Evolutionary conservation across 2,113 vertebrate genomes (phyloP), one percentile per base, ranked within the genome.

Genomic region (Ardeotis arabs): DNA sequence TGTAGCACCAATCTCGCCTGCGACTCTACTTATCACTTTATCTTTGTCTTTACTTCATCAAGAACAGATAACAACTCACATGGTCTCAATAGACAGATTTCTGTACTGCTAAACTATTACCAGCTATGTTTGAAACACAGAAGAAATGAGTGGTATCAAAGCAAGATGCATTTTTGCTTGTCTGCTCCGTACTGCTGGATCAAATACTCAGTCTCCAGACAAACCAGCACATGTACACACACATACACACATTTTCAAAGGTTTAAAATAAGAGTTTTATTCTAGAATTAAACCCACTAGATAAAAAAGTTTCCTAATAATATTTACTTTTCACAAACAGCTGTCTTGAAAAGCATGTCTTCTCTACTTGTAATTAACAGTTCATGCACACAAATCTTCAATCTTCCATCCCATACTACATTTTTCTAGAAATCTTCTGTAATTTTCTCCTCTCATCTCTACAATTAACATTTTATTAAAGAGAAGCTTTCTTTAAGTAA

Each of bases 291-390:
- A 77, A 72, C 44, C 29, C 41, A 95, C 49, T 45, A 81, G n/a
- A 63, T 84, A 94, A 95, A 87, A 24, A 74, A 78, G n/a, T 90
- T 75, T 31, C 16, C 69, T 73, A 64, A 79, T 35, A 84, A 81
- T 59, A 79, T 49, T 77, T 84, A 55, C 68, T 90, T 88, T 88
- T 91, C 60, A 95, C 22, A 75, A n/a, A 33, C 60, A 96, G 78
- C 12, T 93, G 52, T 53, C 35, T 68, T 85, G 58, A 72, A 94
- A 96, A 95, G 28, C 19, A 10, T 13, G 23, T 67, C 94, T 78
- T 91, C 33, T 45, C 12, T 44, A 37, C 74, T 84, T 60, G 27
- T 17, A 86, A 93, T 95, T 93, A 95, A 85, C 55, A 31, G 75
- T 56, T 96, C 82, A 37, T 20, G 28, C 25, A 2, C 16, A 93